Conservation (phyloP, 2,113 vertebrate species). For the Monopterus albus region DNA sequence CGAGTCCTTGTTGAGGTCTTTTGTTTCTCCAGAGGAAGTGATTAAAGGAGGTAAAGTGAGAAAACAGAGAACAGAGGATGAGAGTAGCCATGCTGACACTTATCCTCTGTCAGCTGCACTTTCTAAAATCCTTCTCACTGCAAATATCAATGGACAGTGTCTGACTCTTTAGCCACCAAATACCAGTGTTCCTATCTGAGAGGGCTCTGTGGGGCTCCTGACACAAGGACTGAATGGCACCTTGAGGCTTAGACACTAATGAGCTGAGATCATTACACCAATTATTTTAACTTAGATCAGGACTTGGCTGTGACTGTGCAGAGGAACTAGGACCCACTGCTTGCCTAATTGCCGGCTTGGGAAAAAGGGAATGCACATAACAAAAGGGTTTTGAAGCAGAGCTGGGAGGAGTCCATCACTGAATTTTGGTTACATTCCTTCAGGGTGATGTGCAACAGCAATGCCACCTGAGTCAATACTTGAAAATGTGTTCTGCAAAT, state of each 20-base stretch:
- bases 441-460: constrained; percentile 45
- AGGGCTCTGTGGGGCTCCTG: constrained; percentile 61
- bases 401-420: constrained; percentile 42
- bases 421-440: constrained; percentile 59
- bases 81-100: constrained; percentile 50
- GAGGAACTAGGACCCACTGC: constrained; percentile 58
- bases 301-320: constrained; percentile 69
- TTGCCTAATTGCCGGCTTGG: constrained; percentile 72
- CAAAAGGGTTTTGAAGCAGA: constrained; percentile 67
- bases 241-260: constrained; percentile 67
- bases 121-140: constrained; percentile 55
- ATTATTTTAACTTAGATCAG: constrained; percentile 80
- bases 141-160: constrained; percentile 60
- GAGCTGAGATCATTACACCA: constrained; percentile 78
- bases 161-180: constrained; percentile 55
- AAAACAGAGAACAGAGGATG: constrained; percentile 45
- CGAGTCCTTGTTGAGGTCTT: constrained; percentile 60
- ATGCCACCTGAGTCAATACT: constrained; percentile 7
- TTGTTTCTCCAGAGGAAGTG: constrained; percentile 70
- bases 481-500: not conserved
- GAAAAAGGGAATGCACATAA: constrained; percentile 60
- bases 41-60: constrained; percentile 68
- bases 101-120: constrained; percentile 59
- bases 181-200: constrained; percentile 45
- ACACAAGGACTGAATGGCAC: constrained; percentile 61